Conservation (phyloP, 2,113 vertebrate species). For the Ptilorrhoa leucosticta region DNA sequence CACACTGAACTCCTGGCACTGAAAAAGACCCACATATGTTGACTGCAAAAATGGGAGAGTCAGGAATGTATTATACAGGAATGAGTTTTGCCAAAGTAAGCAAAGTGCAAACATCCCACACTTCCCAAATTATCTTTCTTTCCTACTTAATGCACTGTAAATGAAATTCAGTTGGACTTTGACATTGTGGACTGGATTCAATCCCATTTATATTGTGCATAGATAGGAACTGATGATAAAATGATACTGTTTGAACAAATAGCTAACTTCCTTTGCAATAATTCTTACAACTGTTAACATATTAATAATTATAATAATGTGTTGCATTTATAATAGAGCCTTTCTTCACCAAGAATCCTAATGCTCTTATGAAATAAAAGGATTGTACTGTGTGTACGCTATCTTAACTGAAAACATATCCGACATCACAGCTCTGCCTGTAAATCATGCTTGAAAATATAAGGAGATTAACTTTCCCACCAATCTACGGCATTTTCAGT, state of each 20-base stretch:
- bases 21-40: background rate
- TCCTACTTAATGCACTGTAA: conserved; percentile 51
- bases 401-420: conserved; percentile 1
- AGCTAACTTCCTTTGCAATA: conserved; percentile 44
- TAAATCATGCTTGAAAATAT: background rate
- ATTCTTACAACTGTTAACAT: conserved; percentile 12
- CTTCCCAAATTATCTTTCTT: conserved; percentile 52
- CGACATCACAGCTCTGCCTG: background rate
- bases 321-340: conserved; percentile 5
- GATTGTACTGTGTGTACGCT: background rate
- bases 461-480: background rate
- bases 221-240: conserved; percentile 38
- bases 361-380: background rate
- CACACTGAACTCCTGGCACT: background rate
- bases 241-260: conserved; percentile 3
- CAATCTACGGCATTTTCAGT: background rate
- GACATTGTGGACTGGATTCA: background rate
- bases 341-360: conserved; percentile 36
- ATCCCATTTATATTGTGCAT: background rate
- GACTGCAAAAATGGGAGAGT: background rate
- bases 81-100: conserved; percentile 3
- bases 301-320: background rate
- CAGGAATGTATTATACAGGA: background rate
- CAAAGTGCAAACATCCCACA: conserved; percentile 16
- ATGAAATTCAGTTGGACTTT: conserved; percentile 40